Conservation (phyloP, 2,113 vertebrate genomes). For the Nycticryphes semicollaris region DNA sequence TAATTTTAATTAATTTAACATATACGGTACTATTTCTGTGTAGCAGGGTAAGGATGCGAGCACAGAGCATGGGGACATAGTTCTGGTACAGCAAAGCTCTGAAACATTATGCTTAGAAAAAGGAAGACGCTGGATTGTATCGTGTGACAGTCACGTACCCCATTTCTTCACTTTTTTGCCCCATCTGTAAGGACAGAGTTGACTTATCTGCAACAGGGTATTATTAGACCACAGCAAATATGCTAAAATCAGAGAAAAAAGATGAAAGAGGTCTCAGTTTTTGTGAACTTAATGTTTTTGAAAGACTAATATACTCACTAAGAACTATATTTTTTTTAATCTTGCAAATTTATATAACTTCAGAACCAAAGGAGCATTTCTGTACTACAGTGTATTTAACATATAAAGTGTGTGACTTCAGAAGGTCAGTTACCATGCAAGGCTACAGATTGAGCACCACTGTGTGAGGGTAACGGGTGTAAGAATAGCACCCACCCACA, state of each 20-base stretch:
- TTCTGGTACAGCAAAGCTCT: background rate
- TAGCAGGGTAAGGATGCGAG: background rate
- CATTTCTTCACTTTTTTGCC: background rate
- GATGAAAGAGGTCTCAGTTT: background rate
- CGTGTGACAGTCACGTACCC: fast-evolving
- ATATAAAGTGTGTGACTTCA: background rate
- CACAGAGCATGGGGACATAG: background rate
- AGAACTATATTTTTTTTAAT: background rate
- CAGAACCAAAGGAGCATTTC: background rate
- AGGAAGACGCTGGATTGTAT: background rate
- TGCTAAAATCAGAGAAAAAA: background rate
- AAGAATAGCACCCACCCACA: background rate
- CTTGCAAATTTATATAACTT: background rate
- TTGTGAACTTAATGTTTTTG: background rate
- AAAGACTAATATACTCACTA: background rate
- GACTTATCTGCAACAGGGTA: background rate
- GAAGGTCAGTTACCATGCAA: background rate
- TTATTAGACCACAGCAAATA: background rate
- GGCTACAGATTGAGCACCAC: background rate
- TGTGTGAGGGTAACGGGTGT: background rate
- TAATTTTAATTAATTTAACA: background rate
- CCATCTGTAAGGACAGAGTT: background rate
- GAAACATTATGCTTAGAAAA: background rate
- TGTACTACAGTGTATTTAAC: background rate
- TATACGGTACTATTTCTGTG: background rate